Conservation (phyloP, 2,888 invertebrate genomes). For the Platynereis dumerilii region DNA sequence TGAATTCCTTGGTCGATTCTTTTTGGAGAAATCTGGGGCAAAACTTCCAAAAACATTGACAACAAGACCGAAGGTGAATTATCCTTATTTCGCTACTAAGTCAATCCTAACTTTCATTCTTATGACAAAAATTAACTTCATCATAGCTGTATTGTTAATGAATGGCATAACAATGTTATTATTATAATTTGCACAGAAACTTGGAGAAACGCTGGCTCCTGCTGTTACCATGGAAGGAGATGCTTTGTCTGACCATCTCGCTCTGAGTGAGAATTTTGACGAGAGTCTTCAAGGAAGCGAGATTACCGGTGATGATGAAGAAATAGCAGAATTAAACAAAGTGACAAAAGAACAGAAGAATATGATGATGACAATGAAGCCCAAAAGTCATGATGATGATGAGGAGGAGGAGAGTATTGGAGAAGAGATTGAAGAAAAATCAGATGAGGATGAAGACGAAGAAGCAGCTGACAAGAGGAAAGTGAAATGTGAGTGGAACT, state of each 20-base stretch:
- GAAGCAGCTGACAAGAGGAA: not conserved
- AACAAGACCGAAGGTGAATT: too few species aligned
- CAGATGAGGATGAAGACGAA: conserved; percentile 9
- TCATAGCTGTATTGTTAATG: too few species aligned
- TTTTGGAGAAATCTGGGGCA: conserved; percentile 37
- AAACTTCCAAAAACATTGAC: not conserved
- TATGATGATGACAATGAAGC: conserved; percentile 24
- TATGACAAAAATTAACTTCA: too few species aligned
- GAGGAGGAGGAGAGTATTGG: conserved; percentile 21
- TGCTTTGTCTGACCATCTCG: conserved; percentile 22
- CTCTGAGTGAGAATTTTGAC: conserved; percentile 24
- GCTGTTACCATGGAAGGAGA: conserved; percentile 18
- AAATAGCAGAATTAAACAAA: conserved; percentile 11
- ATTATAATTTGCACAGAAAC: not conserved
- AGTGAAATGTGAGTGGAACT: too few species aligned
- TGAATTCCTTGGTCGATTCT: conserved; percentile 50
- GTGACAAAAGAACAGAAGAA: conserved; percentile 31
- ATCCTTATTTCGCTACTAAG: too few species aligned
- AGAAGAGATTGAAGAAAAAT: conserved; percentile 17
- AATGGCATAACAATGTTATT: too few species aligned
- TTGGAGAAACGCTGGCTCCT: conserved; percentile 22
- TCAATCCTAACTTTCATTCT: too few species aligned
- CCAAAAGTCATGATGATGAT: conserved; percentile 8
- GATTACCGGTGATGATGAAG: conserved; percentile 23
- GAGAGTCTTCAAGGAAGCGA: conserved; percentile 29